Conservation (phyloP, 2,113 vertebrate species). For the Dipodomys spectabilis region DNA sequence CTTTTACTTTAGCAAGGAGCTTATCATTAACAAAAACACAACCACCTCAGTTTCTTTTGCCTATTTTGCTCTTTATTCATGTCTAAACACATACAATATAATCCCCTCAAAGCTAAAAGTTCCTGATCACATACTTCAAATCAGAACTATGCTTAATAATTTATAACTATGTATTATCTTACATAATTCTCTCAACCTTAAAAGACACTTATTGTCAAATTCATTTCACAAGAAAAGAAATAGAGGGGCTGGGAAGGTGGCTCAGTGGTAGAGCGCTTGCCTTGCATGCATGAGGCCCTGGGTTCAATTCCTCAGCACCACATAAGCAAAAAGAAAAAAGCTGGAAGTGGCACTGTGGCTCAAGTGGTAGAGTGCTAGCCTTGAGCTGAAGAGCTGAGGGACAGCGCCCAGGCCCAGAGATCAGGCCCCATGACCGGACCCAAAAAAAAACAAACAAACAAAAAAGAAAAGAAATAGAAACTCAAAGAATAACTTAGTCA, state of each 20-base stretch:
- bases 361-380: too few species aligned
- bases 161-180: slow-evolving; percentile 22
- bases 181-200: slow-evolving; percentile 1
- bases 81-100: background rate
- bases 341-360: too few species aligned
- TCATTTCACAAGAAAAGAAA: slow-evolving; percentile 26
- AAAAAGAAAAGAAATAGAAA: slow-evolving; percentile 1
- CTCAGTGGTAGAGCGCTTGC: too few species aligned
- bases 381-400: too few species aligned
- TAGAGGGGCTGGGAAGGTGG: too few species aligned
- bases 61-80: background rate
- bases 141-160: background rate
- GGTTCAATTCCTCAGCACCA: too few species aligned
- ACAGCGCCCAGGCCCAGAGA: too few species aligned
- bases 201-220: background rate
- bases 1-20: too few species aligned
- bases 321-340: too few species aligned
- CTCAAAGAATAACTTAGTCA: slow-evolving; percentile 35
- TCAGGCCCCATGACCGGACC: too few species aligned
- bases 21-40: slow-evolving; percentile 8
- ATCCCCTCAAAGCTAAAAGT: background rate
- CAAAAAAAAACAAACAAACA: too few species aligned
- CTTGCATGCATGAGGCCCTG: too few species aligned
- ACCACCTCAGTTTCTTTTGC: background rate
- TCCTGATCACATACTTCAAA: background rate